A percentile compares a stretch with the other conserved stretches of the same genome.
These are phyloP conservation scores for Lacerta bilineata DNA, from an alignment of 2,797 vertebrate genomes.

Conservation along the genomic window DNA sequence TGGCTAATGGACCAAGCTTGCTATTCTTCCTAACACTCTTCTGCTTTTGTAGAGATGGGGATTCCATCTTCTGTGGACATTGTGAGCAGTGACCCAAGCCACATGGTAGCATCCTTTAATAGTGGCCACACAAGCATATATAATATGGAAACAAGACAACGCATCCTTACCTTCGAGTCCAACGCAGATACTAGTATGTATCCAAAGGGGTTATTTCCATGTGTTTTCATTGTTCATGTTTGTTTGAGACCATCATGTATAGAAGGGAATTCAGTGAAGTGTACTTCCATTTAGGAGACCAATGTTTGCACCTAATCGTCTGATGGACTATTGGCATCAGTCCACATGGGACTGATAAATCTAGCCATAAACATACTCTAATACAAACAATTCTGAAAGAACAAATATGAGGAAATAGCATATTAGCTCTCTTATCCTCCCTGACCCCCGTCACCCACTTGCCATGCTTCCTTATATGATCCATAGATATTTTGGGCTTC, in stretches of 20 bases:
- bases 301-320: background rate
- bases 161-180: conserved; percentile 92
- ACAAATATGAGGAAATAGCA: background rate
- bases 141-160: conserved; percentile 96
- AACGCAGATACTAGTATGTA: conserved; percentile 86
- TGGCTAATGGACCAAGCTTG: background rate
- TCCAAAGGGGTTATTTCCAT: conserved; percentile 9
- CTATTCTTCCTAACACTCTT: conserved; percentile 32
- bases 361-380: background rate
- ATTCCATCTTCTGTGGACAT: conserved; percentile 95
- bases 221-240: background rate
- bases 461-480: background rate
- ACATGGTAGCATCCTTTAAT: conserved; percentile 95
- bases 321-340: background rate
- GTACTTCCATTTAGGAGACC: background rate
- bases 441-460: too few species aligned
- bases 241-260: background rate
- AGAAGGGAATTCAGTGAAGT: background rate
- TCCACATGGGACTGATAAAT: background rate
- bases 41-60: conserved; percentile 86
- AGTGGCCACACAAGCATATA: conserved; percentile 94
- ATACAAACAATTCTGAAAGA: background rate
- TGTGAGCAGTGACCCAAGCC: conserved; percentile 95
- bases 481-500: background rate
- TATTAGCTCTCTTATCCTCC: too few species aligned